Evolutionary conservation across 2,113 vertebrate species (phyloP).

Genomic region (Paracanthobrama guichenoti): DNA sequence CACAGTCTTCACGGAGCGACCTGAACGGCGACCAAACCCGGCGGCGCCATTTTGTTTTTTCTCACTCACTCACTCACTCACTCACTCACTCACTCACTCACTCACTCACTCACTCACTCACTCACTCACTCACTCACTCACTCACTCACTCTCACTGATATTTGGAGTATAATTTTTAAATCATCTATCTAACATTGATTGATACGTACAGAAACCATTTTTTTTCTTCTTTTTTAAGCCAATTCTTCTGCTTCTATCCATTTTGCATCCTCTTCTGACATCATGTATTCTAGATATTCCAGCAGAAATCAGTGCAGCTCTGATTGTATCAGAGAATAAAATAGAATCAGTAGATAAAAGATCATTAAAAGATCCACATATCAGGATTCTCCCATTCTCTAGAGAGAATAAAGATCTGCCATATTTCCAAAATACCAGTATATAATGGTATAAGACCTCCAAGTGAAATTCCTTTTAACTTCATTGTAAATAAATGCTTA

Average conservation of each 20-base stretch:
- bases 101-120: too few relatives aligned
- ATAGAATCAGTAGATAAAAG: not conserved
- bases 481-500: not conserved
- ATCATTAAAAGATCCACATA: not conserved
- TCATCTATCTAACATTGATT: not conserved
- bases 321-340: not conserved
- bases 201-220: not conserved
- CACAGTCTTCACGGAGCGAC: too few relatives aligned
- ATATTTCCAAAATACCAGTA: not conserved
- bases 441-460: not conserved
- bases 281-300: not conserved
- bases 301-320: not conserved
- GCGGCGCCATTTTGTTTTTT: too few relatives aligned
- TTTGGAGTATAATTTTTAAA: not conserved
- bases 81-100: too few relatives aligned
- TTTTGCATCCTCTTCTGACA: not conserved
- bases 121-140: too few relatives aligned
- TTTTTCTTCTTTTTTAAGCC: not conserved
- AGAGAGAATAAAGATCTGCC: not conserved
- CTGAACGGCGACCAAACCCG: too few relatives aligned
- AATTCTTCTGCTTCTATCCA: not conserved
- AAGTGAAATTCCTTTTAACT: not conserved
- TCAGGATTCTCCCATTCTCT: not conserved
- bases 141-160: too few relatives aligned
- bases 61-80: too few relatives aligned